Percentiles rank a stretch among this genome's conserved stretches.
Conservation (phyloP, 1,140 invertebrate genomes). For the Drosophila melanogaster region DNA sequence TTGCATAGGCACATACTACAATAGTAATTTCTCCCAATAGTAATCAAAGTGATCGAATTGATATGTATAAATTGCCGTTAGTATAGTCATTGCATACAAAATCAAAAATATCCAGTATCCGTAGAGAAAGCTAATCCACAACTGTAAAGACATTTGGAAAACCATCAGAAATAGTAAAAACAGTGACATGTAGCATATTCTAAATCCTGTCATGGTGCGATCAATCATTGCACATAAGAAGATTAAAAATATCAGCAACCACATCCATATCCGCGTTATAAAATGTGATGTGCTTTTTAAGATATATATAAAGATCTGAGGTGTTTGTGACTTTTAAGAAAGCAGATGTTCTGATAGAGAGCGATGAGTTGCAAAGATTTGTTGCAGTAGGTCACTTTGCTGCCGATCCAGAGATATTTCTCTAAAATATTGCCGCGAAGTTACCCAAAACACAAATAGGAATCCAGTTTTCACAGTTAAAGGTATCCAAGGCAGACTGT, state of each 20-base stretch:
- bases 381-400: slow-evolving; percentile 87
- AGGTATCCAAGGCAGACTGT: slow-evolving; percentile 89
- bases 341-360: slow-evolving; percentile 85
- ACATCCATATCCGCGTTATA: slow-evolving; percentile 97
- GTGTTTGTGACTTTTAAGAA: slow-evolving; percentile 69
- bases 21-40: slow-evolving; percentile 94
- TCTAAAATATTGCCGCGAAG: slow-evolving; percentile 94
- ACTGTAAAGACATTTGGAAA: slow-evolving; percentile 96
- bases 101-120: slow-evolving; percentile 98
- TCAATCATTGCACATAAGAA: slow-evolving; percentile 96
- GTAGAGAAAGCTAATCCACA: slow-evolving; percentile 97
- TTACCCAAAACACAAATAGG: slow-evolving; percentile 98
- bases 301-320: slow-evolving; percentile 86
- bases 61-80: slow-evolving; percentile 98
- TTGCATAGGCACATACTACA: too few relatives aligned
- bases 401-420: slow-evolving; percentile 87
- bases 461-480: slow-evolving; percentile 94
- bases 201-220: slow-evolving; percentile 95
- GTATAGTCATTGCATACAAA: slow-evolving; percentile 97
- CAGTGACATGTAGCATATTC: slow-evolving; percentile 98
- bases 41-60: slow-evolving; percentile 96
- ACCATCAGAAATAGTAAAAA: slow-evolving; percentile 96
- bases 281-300: slow-evolving; percentile 88
- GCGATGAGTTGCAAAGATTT: slow-evolving; percentile 90
- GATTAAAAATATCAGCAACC: slow-evolving; percentile 95